Evolutionary conservation across 2,797 vertebrate genomes (phyloP).

Genomic region (Gallirallus australis): DNA sequence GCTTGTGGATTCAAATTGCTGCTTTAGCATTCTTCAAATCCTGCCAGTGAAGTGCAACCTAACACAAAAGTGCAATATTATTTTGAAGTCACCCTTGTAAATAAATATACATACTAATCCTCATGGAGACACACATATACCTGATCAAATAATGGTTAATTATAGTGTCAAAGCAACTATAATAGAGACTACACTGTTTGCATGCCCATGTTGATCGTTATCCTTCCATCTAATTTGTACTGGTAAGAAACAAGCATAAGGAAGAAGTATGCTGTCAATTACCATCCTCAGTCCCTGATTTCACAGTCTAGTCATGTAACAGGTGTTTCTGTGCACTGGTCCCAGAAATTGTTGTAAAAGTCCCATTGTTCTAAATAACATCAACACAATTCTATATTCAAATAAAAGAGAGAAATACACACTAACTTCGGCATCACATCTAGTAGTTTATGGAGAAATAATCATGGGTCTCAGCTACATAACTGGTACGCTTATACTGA

Average conservation of each 20-base stretch:
- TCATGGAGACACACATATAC: background rate
- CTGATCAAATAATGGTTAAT: constrained; percentile 38
- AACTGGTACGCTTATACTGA: background rate
- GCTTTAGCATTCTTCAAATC: background rate
- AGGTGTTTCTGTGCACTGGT: background rate
- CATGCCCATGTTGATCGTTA: background rate
- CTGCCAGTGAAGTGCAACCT: background rate
- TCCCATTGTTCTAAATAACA: background rate
- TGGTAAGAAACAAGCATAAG: constrained; percentile 19
- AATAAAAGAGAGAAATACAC: background rate
- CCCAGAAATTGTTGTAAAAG: background rate
- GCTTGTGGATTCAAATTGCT: background rate
- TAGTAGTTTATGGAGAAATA: background rate
- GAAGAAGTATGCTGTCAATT: background rate
- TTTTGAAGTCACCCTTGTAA: background rate
- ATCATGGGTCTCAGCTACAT: background rate
- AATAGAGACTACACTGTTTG: background rate
- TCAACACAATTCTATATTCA: background rate
- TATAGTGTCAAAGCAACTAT: constrained; percentile 31
- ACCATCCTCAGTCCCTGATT: background rate
- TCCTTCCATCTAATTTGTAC: constrained; percentile 41
- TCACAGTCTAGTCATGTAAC: background rate
- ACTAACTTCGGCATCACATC: background rate
- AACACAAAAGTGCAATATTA: background rate
- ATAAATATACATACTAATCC: background rate